These are phyloP conservation scores for Eilema sororculum DNA, from an alignment of 2,888 invertebrate genomes.

Conservation along the genomic window DNA sequence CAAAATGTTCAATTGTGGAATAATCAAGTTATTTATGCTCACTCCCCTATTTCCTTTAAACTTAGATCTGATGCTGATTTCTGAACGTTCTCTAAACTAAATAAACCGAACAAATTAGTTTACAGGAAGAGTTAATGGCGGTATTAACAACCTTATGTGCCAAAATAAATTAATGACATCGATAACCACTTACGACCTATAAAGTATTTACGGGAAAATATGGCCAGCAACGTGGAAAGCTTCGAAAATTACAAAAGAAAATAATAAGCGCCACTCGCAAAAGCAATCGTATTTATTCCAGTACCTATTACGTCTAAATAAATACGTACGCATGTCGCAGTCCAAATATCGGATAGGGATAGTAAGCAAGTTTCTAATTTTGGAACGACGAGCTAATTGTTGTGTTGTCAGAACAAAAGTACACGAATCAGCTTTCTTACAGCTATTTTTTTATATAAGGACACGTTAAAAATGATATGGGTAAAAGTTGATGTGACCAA, in stretches of 20 bases:
- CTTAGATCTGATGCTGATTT: too few relatives aligned
- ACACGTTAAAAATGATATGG: too few relatives aligned
- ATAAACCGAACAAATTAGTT: constrained; percentile 24
- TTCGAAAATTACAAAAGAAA: constrained; percentile 70
- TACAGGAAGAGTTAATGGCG: constrained; percentile 34
- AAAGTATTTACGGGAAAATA: constrained; percentile 52
- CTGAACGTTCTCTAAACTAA: not conserved
- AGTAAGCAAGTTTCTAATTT: not conserved
- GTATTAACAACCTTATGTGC: constrained; percentile 23
- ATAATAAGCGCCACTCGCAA: constrained; percentile 63
- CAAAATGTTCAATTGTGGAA: too few relatives aligned
- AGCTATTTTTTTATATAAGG: too few relatives aligned
- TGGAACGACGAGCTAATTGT: not conserved
- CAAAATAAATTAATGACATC: constrained; percentile 50
- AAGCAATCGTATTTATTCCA: constrained; percentile 72
- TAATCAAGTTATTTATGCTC: too few relatives aligned
- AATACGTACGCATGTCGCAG: constrained; percentile 51
- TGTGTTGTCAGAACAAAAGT: too few relatives aligned
- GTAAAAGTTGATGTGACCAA: too few relatives aligned
- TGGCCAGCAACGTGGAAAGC: constrained; percentile 38
- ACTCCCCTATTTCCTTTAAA: too few relatives aligned
- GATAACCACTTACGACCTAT: constrained; percentile 44
- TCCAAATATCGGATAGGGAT: not conserved
- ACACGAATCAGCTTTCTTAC: too few relatives aligned
- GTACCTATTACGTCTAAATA: constrained; percentile 70